Evolutionary conservation across 2,888 invertebrate species (phyloP), one percentile per base, ranked within the genome.

Genomic region (Calameuta pallipes): DNA sequence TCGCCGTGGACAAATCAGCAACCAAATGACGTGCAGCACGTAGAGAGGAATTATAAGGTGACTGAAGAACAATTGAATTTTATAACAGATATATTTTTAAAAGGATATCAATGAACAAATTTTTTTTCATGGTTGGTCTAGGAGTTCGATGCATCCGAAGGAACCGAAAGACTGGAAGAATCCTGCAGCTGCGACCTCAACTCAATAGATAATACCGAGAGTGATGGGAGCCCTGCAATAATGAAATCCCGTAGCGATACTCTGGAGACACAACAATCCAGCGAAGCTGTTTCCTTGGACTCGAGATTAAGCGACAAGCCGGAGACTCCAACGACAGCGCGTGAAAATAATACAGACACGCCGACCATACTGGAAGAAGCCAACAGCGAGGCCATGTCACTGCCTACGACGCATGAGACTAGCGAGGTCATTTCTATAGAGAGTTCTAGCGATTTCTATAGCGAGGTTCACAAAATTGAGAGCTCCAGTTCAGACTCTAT

Each of bases 391-490:
- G 86, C 84, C 9, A 82, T 88, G 56, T 89, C 89, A 15, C 69
- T 88, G 37, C 89, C 88, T 41, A 90, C 89, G 4, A 89, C 89
- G 4, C 91, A 88, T 11, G 90, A 91, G 73, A 88, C 92, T 89
- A 92, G 93, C 88, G 93, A 93, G 86, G 91, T 92, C 41, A 92
- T 93, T 34, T 91, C 93, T 78, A 93, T 93, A 82, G 93, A 93
- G 79, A 92, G 93, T 87, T 93, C 93, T 82, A 93, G 92, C 85
- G 93, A 93, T 82, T 88, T 93, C 79, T 95, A 94, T 87, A 95
- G 94, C 92, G 94, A 95, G 90, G 94, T 94, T 83, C 94, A 94
- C 85, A 95, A 95, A 90, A 93, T 94, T 85, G 94, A 85, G 75
- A 85, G 83, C 56, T 85, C 86, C 1, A 86, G 85, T 81, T 83